Conservation (phyloP, 2,888 invertebrate species). For the Drosophila lutescens region DNA sequence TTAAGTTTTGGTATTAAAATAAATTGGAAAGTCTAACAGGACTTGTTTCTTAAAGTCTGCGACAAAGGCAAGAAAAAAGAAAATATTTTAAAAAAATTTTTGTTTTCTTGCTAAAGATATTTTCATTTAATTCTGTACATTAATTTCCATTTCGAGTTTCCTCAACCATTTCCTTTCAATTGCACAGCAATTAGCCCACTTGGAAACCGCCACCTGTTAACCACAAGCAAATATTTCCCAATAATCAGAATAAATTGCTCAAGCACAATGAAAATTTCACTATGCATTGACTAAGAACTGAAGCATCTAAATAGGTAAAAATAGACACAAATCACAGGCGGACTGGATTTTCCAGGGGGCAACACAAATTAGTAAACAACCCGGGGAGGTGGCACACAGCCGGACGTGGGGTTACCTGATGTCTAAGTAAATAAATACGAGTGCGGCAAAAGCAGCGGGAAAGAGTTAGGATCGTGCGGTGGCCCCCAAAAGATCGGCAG, state of each 20-base stretch:
- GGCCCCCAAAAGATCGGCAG: constrained; percentile 46
- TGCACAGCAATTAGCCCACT: constrained; percentile 32
- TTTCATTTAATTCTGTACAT: no score
- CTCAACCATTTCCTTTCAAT: constrained; percentile 15
- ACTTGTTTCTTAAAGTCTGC: neutral
- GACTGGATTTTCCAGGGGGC: constrained; percentile 12
- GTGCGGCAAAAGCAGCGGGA: constrained; percentile 37
- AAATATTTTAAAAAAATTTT: no score
- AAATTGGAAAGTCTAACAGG: constrained; percentile 15
- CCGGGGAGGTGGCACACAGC: constrained; percentile 1
- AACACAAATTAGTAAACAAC: constrained; percentile 25
- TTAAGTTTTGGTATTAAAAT: constrained; percentile 8
- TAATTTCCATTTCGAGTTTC: neutral
- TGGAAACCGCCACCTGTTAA: constrained; percentile 33
- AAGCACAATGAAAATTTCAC: neutral
- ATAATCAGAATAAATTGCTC: constrained; percentile 28
- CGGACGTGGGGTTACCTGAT: constrained; percentile 51
- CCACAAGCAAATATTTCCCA: constrained; percentile 36
- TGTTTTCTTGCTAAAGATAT: no score
- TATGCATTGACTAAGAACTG: constrained; percentile 25
- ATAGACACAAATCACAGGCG: constrained; percentile 32
- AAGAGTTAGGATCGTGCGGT: constrained; percentile 37
- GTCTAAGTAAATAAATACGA: constrained; percentile 65
- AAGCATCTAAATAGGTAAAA: constrained; percentile 17
- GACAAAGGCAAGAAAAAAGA: neutral